Percentiles rank a stretch among this genome's conserved stretches.
phyloP scores from a whole-genome alignment of 2,888 invertebrate species.

The Sminthurides aquaticus region DNA sequence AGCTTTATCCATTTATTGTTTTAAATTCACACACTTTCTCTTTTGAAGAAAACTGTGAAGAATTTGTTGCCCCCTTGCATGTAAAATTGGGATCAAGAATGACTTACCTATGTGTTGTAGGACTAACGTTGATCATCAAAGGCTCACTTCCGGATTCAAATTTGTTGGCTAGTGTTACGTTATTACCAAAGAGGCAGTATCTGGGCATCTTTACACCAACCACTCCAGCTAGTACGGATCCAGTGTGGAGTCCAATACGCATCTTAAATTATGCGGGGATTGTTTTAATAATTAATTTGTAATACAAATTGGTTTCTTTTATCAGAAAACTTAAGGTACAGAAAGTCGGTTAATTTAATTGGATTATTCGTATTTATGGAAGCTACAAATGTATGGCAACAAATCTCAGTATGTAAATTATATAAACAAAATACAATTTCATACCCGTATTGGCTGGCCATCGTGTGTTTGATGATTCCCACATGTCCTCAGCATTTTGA shows the following conservation, averaged over 20 bases:
- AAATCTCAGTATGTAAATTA: no score
- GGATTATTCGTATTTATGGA: no score
- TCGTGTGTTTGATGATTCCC: slow-evolving; percentile 80
- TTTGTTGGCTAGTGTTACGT: slow-evolving; percentile 90
- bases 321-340: no score
- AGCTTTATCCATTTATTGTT: no score
- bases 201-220: slow-evolving; percentile 89
- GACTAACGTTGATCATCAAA: slow-evolving; percentile 82
- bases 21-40: no score
- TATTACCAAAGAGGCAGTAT: slow-evolving; percentile 91
- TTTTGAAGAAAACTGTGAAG: no score
- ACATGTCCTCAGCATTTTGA: slow-evolving; percentile 88
- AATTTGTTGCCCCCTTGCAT: no score
- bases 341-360: background rate
- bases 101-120: slow-evolving; percentile 82
- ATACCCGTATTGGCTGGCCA: slow-evolving; percentile 80
- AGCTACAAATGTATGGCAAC: no score
- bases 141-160: slow-evolving; percentile 92
- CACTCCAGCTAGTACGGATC: slow-evolving; percentile 85
- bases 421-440: no score
- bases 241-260: slow-evolving; percentile 90
- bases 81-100: background rate
- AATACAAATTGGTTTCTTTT: no score
- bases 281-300: no score
- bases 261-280: slow-evolving; percentile 57